These are phyloP conservation scores for Lepidothrix coronata DNA, from an alignment of 2,113 vertebrate genomes.

Conservation along the genomic window DNA sequence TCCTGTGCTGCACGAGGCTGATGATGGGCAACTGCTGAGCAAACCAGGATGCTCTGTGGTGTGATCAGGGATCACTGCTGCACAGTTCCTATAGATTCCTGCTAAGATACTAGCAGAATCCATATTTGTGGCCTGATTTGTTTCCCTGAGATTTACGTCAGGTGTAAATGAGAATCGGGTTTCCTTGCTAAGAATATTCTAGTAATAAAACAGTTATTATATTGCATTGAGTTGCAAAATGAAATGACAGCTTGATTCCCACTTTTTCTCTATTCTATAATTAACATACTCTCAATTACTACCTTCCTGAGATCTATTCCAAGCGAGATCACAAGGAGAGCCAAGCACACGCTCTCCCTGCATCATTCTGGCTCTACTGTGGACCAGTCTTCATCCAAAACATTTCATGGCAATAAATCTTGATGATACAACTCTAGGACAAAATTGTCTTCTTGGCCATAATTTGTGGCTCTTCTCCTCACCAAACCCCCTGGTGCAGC, in stretches of 20 bases:
- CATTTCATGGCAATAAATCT: background rate
- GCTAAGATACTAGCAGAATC: background rate
- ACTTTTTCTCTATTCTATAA: background rate
- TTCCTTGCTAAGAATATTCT: background rate
- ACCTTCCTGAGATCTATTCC: background rate
- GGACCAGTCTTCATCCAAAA: background rate
- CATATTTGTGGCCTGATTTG: background rate
- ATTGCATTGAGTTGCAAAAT: constrained; percentile 7
- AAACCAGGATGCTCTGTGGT: rapidly evolving
- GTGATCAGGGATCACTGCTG: background rate
- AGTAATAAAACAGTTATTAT: constrained; percentile 13
- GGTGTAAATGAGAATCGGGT: background rate
- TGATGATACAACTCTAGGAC: background rate
- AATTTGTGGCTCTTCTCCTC: background rate
- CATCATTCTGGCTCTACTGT: background rate
- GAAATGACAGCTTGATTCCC: constrained; percentile 31
- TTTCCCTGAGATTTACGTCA: background rate
- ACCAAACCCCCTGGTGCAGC: background rate
- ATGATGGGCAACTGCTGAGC: background rate
- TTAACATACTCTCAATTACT: constrained; percentile 26
- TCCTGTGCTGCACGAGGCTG: rapidly evolving
- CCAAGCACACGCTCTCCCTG: background rate
- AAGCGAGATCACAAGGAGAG: background rate
- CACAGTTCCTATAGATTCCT: background rate
- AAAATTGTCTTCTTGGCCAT: background rate